Conservation (phyloP, 2,888 invertebrate genomes). For the Caenorhabditis drosophilae region DNA sequence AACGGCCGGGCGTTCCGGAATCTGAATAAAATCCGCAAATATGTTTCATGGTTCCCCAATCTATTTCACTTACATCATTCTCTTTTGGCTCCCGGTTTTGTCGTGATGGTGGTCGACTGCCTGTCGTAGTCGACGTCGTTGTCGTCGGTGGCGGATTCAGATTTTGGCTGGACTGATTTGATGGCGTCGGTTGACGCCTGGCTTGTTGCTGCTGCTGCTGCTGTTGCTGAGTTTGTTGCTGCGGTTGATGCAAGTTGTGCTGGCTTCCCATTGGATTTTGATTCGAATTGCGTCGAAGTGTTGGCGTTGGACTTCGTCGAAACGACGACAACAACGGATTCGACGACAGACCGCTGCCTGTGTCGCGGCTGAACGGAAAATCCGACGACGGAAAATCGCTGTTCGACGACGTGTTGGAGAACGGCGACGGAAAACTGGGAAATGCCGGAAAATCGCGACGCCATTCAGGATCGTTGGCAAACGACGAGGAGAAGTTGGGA, state of each 20-base stretch:
- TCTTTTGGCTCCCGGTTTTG: conserved; percentile 28
- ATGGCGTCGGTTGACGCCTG: conserved; percentile 25
- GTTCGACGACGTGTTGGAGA: conserved; percentile 9
- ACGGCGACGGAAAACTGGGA: conserved; percentile 22
- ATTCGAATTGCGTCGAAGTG: conserved; percentile 23
- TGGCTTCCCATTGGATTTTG: no score
- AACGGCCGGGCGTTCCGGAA: conserved; percentile 35
- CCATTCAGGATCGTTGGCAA: conserved; percentile 31
- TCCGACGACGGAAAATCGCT: conserved; percentile 5
- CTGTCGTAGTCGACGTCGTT: conserved; percentile 6
- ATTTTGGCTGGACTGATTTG: no score
- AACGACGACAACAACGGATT: conserved; percentile 16
- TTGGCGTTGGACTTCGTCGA: conserved; percentile 29
- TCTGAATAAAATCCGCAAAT: background rate
- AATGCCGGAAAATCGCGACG: conserved; percentile 11
- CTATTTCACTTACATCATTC: conserved; percentile 7
- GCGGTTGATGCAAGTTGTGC: no score
- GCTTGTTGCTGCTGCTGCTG: conserved; percentile 1
- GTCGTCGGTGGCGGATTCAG: no score
- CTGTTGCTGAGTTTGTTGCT: conserved; percentile 5
- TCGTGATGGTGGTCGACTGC: conserved; percentile 29
- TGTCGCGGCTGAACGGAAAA: conserved; percentile 24
- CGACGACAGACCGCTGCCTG: conserved; percentile 30
- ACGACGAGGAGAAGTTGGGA: conserved; percentile 10
- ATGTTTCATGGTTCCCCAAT: no score